These are phyloP conservation scores for Schizopygopsis malacanthus DNA, from an alignment of 2,797 vertebrate species.

Conservation along the genomic window DNA sequence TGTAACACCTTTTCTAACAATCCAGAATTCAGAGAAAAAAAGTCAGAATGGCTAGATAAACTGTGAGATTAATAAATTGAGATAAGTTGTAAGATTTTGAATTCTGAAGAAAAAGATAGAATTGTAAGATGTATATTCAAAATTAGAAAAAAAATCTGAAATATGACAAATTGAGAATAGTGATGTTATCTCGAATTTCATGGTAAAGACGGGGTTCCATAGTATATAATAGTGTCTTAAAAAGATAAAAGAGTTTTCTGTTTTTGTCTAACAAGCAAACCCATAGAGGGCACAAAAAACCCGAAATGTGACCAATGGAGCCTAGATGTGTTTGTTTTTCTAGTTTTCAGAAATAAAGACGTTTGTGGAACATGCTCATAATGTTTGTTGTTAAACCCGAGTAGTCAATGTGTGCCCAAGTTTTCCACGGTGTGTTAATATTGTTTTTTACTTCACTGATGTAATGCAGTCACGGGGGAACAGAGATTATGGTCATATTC, in stretches of 20 bases:
- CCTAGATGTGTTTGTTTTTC: background rate
- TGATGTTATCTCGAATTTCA: background rate
- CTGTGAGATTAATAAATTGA: no score
- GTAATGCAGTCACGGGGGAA: background rate
- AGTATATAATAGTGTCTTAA: background rate
- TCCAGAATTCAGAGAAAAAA: no score
- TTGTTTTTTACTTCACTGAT: background rate
- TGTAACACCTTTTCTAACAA: background rate
- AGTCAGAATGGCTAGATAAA: no score
- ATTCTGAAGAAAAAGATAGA: no score
- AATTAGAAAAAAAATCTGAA: no score
- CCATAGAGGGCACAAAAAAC: background rate
- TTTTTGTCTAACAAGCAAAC: background rate
- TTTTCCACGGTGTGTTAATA: background rate
- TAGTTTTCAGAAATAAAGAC: background rate
- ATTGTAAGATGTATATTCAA: no score
- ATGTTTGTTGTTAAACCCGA: background rate
- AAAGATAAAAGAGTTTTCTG: background rate
- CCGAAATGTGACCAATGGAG: background rate
- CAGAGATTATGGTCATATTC: background rate
- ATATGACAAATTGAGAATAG: no score
- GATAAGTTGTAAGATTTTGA: no score
- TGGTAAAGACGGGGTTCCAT: background rate
- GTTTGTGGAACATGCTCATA: background rate
- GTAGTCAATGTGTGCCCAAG: background rate